Conservation (phyloP, 2,888 invertebrate species). For the Lasius fuliginosus region DNA sequence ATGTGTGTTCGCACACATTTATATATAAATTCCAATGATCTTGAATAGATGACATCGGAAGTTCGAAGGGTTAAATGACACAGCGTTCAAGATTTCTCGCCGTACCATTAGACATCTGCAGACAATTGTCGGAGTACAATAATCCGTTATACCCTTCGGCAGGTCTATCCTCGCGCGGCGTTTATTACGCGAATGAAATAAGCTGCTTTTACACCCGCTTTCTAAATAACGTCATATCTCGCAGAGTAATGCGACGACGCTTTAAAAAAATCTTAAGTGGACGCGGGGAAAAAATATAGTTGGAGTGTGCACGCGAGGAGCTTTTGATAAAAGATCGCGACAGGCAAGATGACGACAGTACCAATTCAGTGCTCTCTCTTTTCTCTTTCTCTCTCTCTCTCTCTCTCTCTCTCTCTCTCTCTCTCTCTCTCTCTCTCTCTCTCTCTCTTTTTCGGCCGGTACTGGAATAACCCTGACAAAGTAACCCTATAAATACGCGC, state of each 20-base stretch:
- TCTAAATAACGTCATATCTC: slow-evolving; percentile 50
- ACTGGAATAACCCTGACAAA: slow-evolving; percentile 59
- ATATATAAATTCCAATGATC: background rate
- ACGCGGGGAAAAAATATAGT: slow-evolving; percentile 44
- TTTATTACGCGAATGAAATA: slow-evolving; percentile 49
- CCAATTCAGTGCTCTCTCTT: slow-evolving; percentile 56
- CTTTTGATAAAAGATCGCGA: slow-evolving; percentile 55
- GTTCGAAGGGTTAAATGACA: background rate
- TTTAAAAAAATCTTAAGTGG: slow-evolving; percentile 34
- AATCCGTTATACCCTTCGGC: slow-evolving; percentile 38
- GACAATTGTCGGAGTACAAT: slow-evolving; percentile 29
- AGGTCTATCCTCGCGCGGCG: background rate
- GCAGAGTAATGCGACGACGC: slow-evolving; percentile 22
- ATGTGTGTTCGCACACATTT: background rate
- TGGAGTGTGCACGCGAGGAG: slow-evolving; percentile 21
- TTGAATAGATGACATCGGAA: background rate
- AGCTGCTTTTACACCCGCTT: slow-evolving; percentile 36
- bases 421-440: slow-evolving; percentile 7
- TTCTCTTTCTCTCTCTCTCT: background rate
- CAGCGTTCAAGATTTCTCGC: slow-evolving; percentile 15
- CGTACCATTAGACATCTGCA: slow-evolving; percentile 26
- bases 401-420: background rate
- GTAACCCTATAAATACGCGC: slow-evolving; percentile 64
- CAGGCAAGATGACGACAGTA: slow-evolving; percentile 46
- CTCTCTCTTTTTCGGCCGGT: slow-evolving; percentile 41